A percentile compares a stretch with the other conserved stretches of the same genome.
These are phyloP conservation scores for Tursiops truncatus DNA, from an alignment of 2,113 vertebrate genomes.

Conservation along the genomic window DNA sequence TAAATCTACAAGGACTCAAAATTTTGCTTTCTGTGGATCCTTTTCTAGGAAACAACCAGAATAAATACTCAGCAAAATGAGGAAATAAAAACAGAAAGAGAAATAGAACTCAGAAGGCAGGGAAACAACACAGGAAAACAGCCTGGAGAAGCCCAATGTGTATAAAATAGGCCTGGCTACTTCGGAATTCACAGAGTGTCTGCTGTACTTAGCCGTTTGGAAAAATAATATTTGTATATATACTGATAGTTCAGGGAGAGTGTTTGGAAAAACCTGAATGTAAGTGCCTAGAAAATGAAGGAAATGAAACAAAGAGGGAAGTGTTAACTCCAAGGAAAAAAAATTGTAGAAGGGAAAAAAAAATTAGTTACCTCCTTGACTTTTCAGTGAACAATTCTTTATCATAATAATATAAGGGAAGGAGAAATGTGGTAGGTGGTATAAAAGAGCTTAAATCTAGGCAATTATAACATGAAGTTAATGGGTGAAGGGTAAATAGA, in stretches of 20 bases:
- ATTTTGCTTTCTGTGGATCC: slow-evolving; percentile 37
- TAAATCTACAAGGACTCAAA: not conserved
- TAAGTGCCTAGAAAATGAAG: not conserved
- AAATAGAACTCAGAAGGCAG: slow-evolving; percentile 17
- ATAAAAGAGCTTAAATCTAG: not conserved
- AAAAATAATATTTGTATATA: not conserved
- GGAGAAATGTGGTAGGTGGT: not conserved
- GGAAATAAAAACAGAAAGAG: not conserved
- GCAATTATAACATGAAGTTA: not conserved
- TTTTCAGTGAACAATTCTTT: not conserved
- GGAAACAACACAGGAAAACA: not conserved
- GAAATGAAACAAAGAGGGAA: not conserved
- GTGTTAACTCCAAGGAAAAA: not conserved
- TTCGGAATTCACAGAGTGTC: not conserved
- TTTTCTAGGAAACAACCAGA: slow-evolving; percentile 26
- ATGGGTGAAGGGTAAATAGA: not conserved
- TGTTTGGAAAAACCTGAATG: not conserved
- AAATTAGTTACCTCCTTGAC: not conserved
- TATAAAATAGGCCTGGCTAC: not conserved
- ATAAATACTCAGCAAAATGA: not conserved
- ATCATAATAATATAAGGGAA: not conserved
- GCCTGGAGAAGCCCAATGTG: not conserved
- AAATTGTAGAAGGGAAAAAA: not conserved
- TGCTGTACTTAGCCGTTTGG: not conserved
- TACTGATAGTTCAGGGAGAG: not conserved